Percentiles rank a stretch among this genome's conserved stretches.
phyloP scores from a whole-genome alignment of 2,888 invertebrate genomes.

The Drosophila fulvimacula region DNA sequence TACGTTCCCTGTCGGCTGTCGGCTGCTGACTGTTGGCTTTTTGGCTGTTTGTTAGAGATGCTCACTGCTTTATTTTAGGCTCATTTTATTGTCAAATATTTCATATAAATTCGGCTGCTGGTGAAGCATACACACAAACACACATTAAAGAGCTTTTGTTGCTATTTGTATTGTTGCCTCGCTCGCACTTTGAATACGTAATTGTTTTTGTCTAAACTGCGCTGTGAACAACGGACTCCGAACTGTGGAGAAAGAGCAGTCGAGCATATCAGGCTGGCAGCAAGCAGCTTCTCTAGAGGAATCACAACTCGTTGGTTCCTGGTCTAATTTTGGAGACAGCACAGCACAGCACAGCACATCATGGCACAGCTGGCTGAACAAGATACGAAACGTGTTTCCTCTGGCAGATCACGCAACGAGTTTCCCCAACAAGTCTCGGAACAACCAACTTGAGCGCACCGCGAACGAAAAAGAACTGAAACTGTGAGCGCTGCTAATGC shows the following conservation, averaged over 20 bases:
- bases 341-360: constrained; percentile 1
- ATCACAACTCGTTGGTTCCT: constrained; percentile 24
- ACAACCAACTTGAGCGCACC: constrained; percentile 48
- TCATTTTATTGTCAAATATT: constrained; percentile 37
- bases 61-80: constrained; percentile 47
- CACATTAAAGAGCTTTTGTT: constrained; percentile 13
- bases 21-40: neutral
- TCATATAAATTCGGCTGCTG: constrained; percentile 30
- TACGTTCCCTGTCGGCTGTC: neutral
- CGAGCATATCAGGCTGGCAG: constrained; percentile 20
- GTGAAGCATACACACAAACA: neutral
- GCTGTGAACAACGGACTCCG: constrained; percentile 17
- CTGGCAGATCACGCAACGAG: constrained; percentile 40
- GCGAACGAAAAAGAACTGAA: constrained; percentile 70
- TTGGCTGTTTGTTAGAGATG: constrained; percentile 14
- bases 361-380: constrained; percentile 32
- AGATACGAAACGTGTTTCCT: constrained; percentile 57
- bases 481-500: constrained; percentile 47
- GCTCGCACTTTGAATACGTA: constrained; percentile 43
- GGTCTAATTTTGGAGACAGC: constrained; percentile 45
- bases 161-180: constrained; percentile 9
- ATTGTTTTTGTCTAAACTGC: constrained; percentile 42
- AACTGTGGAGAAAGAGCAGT: constrained; percentile 1
- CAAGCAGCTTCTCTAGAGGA: constrained; percentile 27
- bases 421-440: constrained; percentile 6